Evolutionary conservation across 2,113 vertebrate species (phyloP).

Genomic region (Cariama cristata): DNA sequence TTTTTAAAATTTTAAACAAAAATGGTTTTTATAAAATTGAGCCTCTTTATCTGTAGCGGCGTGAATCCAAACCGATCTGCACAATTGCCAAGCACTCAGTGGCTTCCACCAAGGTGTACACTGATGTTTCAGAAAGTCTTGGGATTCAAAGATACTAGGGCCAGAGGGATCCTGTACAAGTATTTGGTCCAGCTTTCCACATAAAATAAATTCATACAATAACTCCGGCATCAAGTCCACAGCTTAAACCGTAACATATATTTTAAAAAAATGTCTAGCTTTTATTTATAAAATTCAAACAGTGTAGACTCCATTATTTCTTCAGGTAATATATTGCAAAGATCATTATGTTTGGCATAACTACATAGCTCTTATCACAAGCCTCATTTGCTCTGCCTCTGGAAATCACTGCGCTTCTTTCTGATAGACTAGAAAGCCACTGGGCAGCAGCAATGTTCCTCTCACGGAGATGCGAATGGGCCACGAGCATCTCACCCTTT

Average conservation of each 20-base stretch:
- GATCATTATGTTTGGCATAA: not conserved
- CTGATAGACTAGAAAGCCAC: not conserved
- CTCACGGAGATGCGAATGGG: not conserved
- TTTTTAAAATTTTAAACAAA: not conserved
- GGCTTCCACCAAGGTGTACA: not conserved
- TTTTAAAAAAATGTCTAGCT: not conserved
- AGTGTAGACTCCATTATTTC: not conserved
- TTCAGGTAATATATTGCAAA: not conserved
- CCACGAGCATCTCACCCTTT: not conserved
- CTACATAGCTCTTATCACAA: not conserved
- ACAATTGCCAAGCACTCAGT: not conserved
- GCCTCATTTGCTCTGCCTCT: not conserved
- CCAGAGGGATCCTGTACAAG: not conserved
- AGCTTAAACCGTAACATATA: not conserved
- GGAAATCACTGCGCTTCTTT: not conserved
- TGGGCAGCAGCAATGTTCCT: not conserved
- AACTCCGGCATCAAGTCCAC: not conserved
- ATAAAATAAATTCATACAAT: not conserved
- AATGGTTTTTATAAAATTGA: not conserved
- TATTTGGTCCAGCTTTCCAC: not conserved
- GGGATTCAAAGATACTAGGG: not conserved
- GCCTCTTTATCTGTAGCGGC: not conserved
- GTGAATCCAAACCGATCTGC: not conserved
- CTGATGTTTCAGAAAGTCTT: not conserved
- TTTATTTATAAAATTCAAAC: not conserved